phyloP scores from a whole-genome alignment of 2,888 invertebrate species.

The Tupiocoris notatus region DNA sequence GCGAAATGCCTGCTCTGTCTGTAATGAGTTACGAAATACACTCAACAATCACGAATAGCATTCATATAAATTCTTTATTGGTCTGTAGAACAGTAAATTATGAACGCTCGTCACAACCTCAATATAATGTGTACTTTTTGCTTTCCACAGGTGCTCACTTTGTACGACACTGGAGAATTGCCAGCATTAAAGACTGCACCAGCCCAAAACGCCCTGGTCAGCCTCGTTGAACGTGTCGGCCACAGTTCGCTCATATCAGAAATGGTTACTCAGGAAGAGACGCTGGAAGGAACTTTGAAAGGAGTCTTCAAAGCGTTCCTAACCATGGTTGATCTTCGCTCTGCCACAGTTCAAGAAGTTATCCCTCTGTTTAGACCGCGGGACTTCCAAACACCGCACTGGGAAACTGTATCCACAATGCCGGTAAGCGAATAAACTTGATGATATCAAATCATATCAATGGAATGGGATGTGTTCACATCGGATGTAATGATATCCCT shows the following conservation, averaged over 20 bases:
- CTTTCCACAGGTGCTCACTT: constrained; percentile 50
- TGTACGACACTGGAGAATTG: constrained; percentile 76
- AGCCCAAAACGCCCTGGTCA: constrained; percentile 80
- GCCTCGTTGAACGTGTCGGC: constrained; percentile 79
- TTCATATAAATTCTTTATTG: too few species aligned
- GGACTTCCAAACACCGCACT: constrained; percentile 77
- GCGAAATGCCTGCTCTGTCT: too few species aligned
- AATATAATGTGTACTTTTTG: too few species aligned
- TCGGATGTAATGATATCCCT: too few species aligned
- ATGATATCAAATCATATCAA: too few species aligned
- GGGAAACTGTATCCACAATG: constrained; percentile 71
- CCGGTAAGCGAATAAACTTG: constrained; percentile 65
- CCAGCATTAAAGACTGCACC: constrained; percentile 76
- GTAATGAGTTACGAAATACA: too few species aligned
- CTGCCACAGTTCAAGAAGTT: constrained; percentile 79
- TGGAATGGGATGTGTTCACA: too few species aligned
- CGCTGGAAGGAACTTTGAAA: constrained; percentile 73
- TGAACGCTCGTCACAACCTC: too few species aligned
- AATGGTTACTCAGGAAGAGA: constrained; percentile 76
- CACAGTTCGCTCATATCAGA: constrained; percentile 77
- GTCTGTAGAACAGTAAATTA: too few species aligned
- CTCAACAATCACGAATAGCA: too few species aligned
- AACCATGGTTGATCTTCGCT: constrained; percentile 77
- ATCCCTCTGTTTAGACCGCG: constrained; percentile 78
- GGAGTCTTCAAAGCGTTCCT: constrained; percentile 83